Conservation (phyloP, 1,140 invertebrate genomes). For the Drosophila parvula region DNA sequence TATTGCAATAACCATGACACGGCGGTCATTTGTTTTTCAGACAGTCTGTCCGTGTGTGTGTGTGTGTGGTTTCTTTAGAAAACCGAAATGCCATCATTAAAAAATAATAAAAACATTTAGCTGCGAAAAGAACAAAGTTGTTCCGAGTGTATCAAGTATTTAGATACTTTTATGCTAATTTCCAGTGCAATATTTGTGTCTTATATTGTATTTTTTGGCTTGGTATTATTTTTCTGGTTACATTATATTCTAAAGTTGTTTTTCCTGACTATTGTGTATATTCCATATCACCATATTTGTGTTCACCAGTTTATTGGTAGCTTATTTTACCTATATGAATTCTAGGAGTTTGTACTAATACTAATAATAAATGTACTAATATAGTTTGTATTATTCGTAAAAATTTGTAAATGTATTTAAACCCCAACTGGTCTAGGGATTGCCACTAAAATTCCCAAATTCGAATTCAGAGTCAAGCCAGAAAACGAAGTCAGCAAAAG, state of each 20-base stretch:
- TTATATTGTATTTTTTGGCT: neutral
- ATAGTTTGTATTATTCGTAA: no score
- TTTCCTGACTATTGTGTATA: neutral
- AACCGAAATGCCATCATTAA: conserved; percentile 57
- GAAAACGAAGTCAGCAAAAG: no score
- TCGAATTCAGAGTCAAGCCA: no score
- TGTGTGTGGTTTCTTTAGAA: conserved; percentile 34
- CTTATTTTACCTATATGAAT: no score
- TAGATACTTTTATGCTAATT: conserved; percentile 15
- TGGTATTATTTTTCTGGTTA: neutral
- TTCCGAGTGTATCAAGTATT: conserved; percentile 4
- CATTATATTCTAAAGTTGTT: neutral
- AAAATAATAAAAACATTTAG: conserved; percentile 55
- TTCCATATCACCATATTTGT: no score
- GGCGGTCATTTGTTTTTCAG: conserved; percentile 27
- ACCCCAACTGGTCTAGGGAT: no score
- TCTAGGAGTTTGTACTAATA: no score
- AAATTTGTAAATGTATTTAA: no score
- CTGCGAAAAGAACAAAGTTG: conserved; percentile 5
- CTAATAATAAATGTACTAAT: no score
- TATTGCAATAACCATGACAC: conserved; percentile 39
- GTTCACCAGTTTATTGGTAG: no score
- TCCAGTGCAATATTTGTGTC: neutral
- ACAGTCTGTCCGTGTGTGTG: conserved; percentile 1
- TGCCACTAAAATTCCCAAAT: no score